A percentile compares a stretch with the other conserved stretches of the same genome.
Conservation (phyloP, 1,140 invertebrate genomes). For the Aphaenogaster rudis region DNA sequence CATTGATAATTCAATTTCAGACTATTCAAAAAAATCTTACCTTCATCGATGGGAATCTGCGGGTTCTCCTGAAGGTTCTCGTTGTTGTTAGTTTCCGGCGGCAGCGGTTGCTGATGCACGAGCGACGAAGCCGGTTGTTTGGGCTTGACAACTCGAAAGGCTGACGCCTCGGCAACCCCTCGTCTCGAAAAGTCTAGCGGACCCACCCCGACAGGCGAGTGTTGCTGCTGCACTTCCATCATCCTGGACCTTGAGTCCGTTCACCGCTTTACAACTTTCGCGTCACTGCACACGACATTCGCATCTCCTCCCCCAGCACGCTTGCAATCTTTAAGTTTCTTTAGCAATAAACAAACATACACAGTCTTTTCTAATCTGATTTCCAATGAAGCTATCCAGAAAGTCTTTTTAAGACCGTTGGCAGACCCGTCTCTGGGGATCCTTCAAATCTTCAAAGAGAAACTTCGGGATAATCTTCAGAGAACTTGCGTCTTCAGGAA, state of each 20-base stretch:
- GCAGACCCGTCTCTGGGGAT: background rate
- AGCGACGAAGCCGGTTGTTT: slow-evolving; percentile 80
- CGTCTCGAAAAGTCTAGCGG: slow-evolving; percentile 85
- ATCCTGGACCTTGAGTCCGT: slow-evolving; percentile 74
- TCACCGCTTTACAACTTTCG: slow-evolving; percentile 60
- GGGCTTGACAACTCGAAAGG: slow-evolving; percentile 85
- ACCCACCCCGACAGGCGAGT: slow-evolving; percentile 85
- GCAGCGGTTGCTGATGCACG: slow-evolving; percentile 76
- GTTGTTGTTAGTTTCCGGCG: slow-evolving; percentile 83
- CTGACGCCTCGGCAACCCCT: slow-evolving; percentile 85
- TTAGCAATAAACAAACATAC: slow-evolving; percentile 52
- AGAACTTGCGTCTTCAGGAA: background rate
- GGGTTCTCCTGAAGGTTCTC: slow-evolving; percentile 81
- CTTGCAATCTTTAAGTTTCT: background rate
- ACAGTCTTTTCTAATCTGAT: background rate
- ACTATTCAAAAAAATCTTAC: slow-evolving; percentile 63
- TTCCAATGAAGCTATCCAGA: background rate
- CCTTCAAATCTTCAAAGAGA: background rate
- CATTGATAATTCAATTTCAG: background rate
- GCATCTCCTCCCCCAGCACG: slow-evolving; percentile 49
- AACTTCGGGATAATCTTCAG: too few relatives aligned
- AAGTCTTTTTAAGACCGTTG: background rate
- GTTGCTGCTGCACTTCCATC: slow-evolving; percentile 86
- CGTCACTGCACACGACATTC: slow-evolving; percentile 71
- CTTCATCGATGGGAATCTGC: slow-evolving; percentile 78